Evolutionary conservation across 2,113 vertebrate genomes (phyloP).

Genomic region (Sprattus sprattus): DNA sequence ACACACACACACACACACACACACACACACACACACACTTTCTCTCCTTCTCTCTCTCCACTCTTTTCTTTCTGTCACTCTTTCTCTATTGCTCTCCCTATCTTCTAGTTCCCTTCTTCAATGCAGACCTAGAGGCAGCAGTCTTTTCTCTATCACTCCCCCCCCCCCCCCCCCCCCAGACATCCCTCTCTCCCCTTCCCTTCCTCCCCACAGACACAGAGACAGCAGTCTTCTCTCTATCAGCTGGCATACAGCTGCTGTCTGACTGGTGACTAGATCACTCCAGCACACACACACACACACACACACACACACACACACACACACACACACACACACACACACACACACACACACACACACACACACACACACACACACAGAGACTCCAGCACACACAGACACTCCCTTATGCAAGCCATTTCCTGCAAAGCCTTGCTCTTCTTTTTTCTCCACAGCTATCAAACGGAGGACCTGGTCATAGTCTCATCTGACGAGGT

Average conservation of each 20-base stretch:
- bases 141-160: neutral
- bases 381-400: conserved; percentile 2
- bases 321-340: neutral
- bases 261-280: neutral
- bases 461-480: too few species aligned
- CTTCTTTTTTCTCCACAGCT: too few species aligned
- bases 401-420: neutral
- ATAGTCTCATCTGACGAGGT: too few species aligned
- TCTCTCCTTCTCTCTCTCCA: neutral
- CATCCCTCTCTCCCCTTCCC: neutral
- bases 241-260: conserved; percentile 13
- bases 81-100: neutral
- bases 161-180: neutral
- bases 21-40: conserved; percentile 3
- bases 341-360: neutral
- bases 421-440: too few species aligned
- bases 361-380: neutral
- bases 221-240: neutral
- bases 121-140: too few species aligned
- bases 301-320: neutral
- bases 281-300: neutral
- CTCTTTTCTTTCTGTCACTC: neutral
- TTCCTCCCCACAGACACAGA: too few species aligned
- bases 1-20: neutral
- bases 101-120: neutral